Base-by-base conservation (phyloP, 2,797 vertebrate genomes). In the Chelon labrosus region DNA sequence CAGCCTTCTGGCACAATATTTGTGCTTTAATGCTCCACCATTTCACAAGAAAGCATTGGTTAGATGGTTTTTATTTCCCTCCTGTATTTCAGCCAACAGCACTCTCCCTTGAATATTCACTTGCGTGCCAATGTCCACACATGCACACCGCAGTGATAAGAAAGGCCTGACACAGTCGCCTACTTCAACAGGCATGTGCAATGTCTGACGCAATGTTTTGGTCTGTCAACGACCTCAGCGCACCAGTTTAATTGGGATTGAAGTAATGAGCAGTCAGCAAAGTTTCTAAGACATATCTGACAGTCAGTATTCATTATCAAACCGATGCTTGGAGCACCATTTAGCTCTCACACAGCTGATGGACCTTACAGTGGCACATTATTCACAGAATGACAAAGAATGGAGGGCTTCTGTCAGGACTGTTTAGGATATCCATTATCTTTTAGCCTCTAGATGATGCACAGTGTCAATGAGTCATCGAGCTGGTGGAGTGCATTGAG, bases 351-450 rank as follows among this genome's bases (percentile, higher is more conserved):
- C 39, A 37, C 73, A 66, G 75, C 79, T 83, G 85, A 87, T 63
- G 82, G 72, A 86, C 80, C 84, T 74, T 89, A 88, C 80, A 68
- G 80, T 73, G 73, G 61, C 68, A 64, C 70, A 85, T 85, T 84
- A 81, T 77, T 85, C 85, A 77, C 79, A 42, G 79, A 58, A 59
- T 79, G 80, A 85, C 86, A 85, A 82, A 79, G 75, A 84, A 71
- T 79, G 65, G 75, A 80, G 59, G 73, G 80, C 82, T 74, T 79
- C 78, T 89, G 87, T 89, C 89, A 83, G 61, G 80, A 84, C 55
- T 84, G 81, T 85, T 91, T 88, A 88, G 84, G 71, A 88, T 88
- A 85, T 87, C 89, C 76, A 90, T 91, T 86, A 88, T 90, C 71
- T 83, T 83, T 79, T 73, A 74, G 67, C 79, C 81, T 66, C 68